phyloP scores from a whole-genome alignment of 2,113 vertebrate species.

The Ammodytes dubius region DNA sequence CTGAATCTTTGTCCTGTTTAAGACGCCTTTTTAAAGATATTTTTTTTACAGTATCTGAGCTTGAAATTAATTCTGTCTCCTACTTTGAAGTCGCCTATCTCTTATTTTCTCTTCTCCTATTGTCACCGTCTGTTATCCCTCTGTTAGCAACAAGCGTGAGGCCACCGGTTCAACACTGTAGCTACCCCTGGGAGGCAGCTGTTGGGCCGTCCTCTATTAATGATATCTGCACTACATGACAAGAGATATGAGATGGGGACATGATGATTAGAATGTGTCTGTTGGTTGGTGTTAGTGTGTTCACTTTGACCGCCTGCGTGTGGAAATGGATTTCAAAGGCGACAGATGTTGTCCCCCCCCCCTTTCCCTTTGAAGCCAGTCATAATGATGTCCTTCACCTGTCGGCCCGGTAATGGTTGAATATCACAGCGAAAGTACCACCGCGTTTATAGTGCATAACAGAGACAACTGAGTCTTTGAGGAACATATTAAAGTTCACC shows the following conservation, averaged over 20 bases:
- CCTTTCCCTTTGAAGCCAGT: constrained; percentile 54
- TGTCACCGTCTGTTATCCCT: constrained; percentile 45
- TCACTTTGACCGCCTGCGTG: constrained; percentile 43
- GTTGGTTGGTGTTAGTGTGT: constrained; percentile 35
- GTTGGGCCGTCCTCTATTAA: constrained; percentile 49
- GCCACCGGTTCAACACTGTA: constrained; percentile 11
- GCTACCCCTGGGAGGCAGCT: constrained; percentile 40
- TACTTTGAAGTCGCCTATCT: constrained; percentile 52
- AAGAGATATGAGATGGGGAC: constrained; percentile 36
- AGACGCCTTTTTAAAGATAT: background rate
- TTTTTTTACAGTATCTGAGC: background rate
- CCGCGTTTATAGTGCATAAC: constrained; percentile 59
- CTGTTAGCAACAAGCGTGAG: constrained; percentile 32
- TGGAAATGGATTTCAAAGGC: constrained; percentile 57
- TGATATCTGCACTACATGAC: constrained; percentile 48
- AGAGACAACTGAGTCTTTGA: constrained; percentile 10
- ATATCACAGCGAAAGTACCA: constrained; percentile 24
- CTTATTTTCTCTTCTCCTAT: constrained; percentile 36
- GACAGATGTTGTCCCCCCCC: constrained; percentile 40
- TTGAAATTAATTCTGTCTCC: constrained; percentile 6
- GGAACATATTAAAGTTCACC: background rate
- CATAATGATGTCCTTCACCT: constrained; percentile 64
- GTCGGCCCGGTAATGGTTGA: constrained; percentile 53
- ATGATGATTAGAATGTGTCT: constrained; percentile 57
- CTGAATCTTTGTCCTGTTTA: background rate